These are phyloP conservation scores for Oncorhynchus keta DNA, from an alignment of 2,113 vertebrate species.

Conservation along the genomic window DNA sequence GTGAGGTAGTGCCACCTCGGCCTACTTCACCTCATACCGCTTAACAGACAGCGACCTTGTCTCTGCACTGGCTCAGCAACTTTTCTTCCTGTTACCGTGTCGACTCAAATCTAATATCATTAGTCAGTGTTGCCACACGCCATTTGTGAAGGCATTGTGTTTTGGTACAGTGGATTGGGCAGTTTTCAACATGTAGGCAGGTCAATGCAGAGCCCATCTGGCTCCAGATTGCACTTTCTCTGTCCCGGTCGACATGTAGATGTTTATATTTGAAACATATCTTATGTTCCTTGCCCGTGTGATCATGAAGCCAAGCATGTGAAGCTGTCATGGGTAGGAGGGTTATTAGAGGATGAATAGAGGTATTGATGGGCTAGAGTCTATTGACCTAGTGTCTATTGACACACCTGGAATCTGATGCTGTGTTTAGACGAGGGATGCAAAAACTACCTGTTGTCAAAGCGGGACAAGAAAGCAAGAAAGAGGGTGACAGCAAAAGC, in stretches of 20 bases:
- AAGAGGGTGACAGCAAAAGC: too few relatives aligned
- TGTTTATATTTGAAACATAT: conserved; percentile 68
- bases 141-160: conserved; percentile 16
- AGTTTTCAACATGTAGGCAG: conserved; percentile 40
- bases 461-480: too few relatives aligned
- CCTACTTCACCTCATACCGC: conserved; percentile 58
- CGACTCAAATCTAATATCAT: conserved; percentile 21
- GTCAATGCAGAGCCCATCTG: conserved; percentile 51
- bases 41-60: conserved; percentile 60
- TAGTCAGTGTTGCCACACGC: conserved; percentile 41
- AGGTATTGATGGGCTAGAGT: conserved; percentile 46
- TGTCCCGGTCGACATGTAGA: conserved; percentile 49
- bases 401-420: too few relatives aligned
- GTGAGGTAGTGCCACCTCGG: conserved; percentile 69
- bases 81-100: conserved; percentile 48
- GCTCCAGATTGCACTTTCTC: conserved; percentile 53
- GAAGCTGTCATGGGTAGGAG: conserved; percentile 39
- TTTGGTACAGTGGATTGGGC: conserved; percentile 23
- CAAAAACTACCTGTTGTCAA: too few relatives aligned
- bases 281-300: conserved; percentile 56
- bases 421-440: too few relatives aligned
- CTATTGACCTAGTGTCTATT: too few relatives aligned
- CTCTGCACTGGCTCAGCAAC: conserved; percentile 47
- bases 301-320: conserved; percentile 47
- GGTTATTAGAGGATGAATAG: conserved; percentile 53